Conservation (phyloP, 2,888 invertebrate species). For the Platypus cylindrus region DNA sequence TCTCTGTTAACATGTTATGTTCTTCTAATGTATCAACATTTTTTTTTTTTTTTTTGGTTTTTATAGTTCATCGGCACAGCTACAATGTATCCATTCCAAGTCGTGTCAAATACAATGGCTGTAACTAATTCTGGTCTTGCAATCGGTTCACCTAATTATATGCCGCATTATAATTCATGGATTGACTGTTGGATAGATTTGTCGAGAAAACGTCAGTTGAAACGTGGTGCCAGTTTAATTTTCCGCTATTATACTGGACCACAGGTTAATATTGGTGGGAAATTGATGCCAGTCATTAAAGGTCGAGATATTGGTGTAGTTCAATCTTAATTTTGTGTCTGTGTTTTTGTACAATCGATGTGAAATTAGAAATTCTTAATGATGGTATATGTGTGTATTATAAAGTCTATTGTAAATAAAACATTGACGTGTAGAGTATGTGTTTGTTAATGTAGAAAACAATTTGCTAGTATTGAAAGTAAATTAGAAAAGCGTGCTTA, state of each 20-base stretch:
- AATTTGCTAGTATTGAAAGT: too few relatives aligned
- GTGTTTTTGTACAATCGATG: too few relatives aligned
- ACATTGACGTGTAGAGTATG: too few relatives aligned
- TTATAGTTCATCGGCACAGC: slow-evolving; percentile 64
- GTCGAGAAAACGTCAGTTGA: slow-evolving; percentile 59
- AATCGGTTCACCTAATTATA: slow-evolving; percentile 72
- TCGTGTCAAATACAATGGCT: slow-evolving; percentile 85
- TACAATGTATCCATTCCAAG: slow-evolving; percentile 82
- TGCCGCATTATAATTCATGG: slow-evolving; percentile 76
- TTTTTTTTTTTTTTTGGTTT: slow-evolving; percentile 3
- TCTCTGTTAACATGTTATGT: slow-evolving; percentile 21
- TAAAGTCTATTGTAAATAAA: too few relatives aligned
- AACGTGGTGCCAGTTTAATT: slow-evolving; percentile 73
- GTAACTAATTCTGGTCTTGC: slow-evolving; percentile 68
- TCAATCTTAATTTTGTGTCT: too few relatives aligned
- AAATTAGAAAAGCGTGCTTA: too few relatives aligned
- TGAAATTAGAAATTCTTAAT: too few relatives aligned
- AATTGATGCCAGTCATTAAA: slow-evolving; percentile 22
- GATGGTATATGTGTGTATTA: too few relatives aligned
- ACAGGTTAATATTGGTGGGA: slow-evolving; percentile 29
- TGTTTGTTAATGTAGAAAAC: too few relatives aligned
- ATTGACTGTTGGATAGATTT: slow-evolving; percentile 73
- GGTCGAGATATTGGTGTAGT: slow-evolving; percentile 12
- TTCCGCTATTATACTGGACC: slow-evolving; percentile 59
- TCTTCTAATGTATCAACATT: not conserved